Evolutionary conservation across 1,140 invertebrate species (phyloP).

Genomic region (Lasaia peninsularis): DNA sequence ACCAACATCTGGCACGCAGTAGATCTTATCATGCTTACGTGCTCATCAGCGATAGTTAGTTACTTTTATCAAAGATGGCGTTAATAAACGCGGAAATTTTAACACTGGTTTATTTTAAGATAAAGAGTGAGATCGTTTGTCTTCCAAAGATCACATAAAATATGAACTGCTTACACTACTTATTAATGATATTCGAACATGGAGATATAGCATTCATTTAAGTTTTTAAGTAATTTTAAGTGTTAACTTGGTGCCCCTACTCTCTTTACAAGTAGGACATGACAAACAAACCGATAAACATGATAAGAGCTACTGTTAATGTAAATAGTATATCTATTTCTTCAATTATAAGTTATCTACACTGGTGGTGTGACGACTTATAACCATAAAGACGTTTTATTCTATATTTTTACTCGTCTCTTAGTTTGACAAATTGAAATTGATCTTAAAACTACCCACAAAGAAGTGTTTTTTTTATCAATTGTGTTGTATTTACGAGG

Average conservation of each 20-base stretch:
- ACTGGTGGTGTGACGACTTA: conserved; percentile 22
- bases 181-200: neutral
- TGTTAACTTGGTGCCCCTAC: too few relatives aligned
- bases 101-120: too few relatives aligned
- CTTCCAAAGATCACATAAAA: too few relatives aligned
- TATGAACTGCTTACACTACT: too few relatives aligned
- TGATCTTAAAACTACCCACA: too few relatives aligned
- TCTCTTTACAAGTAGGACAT: conserved; percentile 30
- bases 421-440: neutral
- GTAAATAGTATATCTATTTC: conserved; percentile 41
- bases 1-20: neutral
- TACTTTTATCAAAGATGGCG: too few relatives aligned
- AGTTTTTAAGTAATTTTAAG: neutral
- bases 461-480: neutral
- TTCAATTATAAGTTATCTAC: conserved; percentile 66
- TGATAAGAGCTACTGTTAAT: conserved; percentile 58
- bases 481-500: conserved; percentile 17
- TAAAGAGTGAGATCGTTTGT: too few relatives aligned
- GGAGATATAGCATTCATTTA: neutral
- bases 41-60: conserved; percentile 22
- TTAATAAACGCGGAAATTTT: too few relatives aligned
- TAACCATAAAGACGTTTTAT: conserved; percentile 6
- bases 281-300: conserved; percentile 60
- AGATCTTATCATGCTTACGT: neutral
- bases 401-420: neutral